Base-by-base conservation (phyloP, 2,797 vertebrate genomes). In the Adrianichthys oophorus region DNA sequence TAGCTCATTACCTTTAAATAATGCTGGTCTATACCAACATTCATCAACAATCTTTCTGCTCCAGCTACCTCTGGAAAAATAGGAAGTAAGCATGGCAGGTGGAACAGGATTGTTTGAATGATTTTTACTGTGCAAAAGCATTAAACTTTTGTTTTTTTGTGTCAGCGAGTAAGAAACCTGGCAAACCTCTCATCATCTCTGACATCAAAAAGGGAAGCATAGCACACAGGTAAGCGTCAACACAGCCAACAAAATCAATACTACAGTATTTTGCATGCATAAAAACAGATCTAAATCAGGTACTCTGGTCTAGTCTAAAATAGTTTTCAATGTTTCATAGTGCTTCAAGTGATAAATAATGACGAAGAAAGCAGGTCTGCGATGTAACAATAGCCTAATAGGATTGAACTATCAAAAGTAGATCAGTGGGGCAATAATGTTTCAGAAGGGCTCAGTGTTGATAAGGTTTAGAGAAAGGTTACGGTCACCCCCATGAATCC, bases 171-270 rank as follows among this genome's bases (percentile, higher is more conserved):
- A 96, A 97, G 82, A 98, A 95, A 84, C 91, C 93, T 13, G 95
- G 94, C 13, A 94, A 96, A 46, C 94, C 97, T 44, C 92, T 99
- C 79, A 95, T 98, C 90, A 99, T 99, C 89, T 98, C 98, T 0
- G 96, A 98, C 85, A 96, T 99, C 86, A 96, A 92, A 82, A 98
- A 95, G 79, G 98, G 96, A 76, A 99, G 97, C 0, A 95, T 97
- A 58, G 98, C 98, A 0, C 98, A 99, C 88, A 96, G 98, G 98
- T 99, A 85, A 70, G 91, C 70, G 32, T 58, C 41, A 29, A 57
- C 16, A 48, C 48, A 18, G 7, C 1, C 64, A 14, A 46, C 47
- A n/a, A 37, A 37, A 19, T 32, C 0, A 18, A 14, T 43, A 16
- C 12, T 26, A 32, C 41, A 18, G 7, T 4, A 50, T 2, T 15